These are phyloP conservation scores for Prorops nasuta DNA, from an alignment of 1,140 invertebrate species.

Conservation along the genomic window DNA sequence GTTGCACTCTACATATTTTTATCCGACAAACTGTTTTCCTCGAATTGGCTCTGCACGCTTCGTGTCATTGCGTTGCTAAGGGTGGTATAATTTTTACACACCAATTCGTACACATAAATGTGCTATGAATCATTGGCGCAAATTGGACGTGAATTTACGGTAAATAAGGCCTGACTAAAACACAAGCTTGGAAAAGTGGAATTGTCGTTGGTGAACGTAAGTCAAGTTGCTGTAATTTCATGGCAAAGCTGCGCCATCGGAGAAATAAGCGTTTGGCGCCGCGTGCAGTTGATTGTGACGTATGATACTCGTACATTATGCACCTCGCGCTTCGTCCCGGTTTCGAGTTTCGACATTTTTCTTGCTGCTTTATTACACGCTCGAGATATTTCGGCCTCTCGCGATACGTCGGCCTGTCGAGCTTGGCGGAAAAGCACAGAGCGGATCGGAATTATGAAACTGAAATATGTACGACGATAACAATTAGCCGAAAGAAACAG, in stretches of 20 bases:
- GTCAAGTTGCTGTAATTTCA: conserved; percentile 36
- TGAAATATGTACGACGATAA: too few species aligned
- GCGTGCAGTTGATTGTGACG: conserved; percentile 44
- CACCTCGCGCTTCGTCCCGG: conserved; percentile 37
- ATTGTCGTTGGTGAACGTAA: conserved; percentile 33
- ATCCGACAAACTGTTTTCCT: too few species aligned
- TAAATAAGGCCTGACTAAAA: background rate
- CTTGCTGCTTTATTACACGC: conserved; percentile 41
- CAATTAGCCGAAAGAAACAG: too few species aligned
- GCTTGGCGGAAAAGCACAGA: conserved; percentile 8
- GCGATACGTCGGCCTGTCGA: conserved; percentile 29
- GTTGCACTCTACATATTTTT: too few species aligned
- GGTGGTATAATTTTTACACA: too few species aligned
- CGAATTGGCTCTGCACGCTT: too few species aligned
- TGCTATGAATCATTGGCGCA: too few species aligned
- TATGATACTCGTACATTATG: conserved; percentile 44
- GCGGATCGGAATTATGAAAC: too few species aligned
- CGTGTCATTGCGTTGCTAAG: too few species aligned
- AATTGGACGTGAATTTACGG: too few species aligned
- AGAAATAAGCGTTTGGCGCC: conserved; percentile 42
- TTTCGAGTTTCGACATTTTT: conserved; percentile 45
- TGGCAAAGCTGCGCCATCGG: conserved; percentile 32
- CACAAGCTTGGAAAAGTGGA: conserved; percentile 1
- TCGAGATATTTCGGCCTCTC: conserved; percentile 34
- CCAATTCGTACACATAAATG: too few species aligned